A percentile compares a stretch with the other conserved stretches of the same genome.
Conservation (phyloP, 35 echinoderm and acorn worm genomes). For the Lytechinus pictus region DNA sequence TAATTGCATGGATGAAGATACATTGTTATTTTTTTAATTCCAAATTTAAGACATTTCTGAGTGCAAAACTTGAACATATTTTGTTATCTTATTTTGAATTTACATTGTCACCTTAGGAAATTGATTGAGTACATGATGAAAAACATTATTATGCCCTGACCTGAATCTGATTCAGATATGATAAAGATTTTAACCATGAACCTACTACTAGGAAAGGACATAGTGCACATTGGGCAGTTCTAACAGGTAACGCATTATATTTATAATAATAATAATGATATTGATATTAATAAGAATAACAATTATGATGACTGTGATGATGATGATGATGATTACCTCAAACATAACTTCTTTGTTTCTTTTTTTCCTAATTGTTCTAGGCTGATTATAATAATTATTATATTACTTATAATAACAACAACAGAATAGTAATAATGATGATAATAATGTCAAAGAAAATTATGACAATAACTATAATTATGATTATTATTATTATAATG, state of each 20-base stretch:
- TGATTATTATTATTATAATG: too few species aligned
- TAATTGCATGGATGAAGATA: neutral
- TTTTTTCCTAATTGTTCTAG: too few species aligned
- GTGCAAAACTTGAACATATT: neutral
- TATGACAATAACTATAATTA: too few species aligned
- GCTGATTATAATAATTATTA: too few species aligned
- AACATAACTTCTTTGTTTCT: too few species aligned
- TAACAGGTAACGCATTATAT: conserved; percentile 55
- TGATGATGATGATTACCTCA: too few species aligned
- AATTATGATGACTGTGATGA: too few species aligned
- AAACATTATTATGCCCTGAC: neutral
- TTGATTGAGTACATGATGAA: neutral
- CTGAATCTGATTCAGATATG: conserved; percentile 60
- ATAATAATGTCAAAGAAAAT: too few species aligned
- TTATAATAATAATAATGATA: too few species aligned
- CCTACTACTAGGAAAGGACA: conserved; percentile 70
- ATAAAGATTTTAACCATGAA: conserved; percentile 67
- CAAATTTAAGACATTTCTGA: neutral
- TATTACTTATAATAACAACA: too few species aligned
- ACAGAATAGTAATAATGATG: too few species aligned
- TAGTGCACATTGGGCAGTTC: conserved; percentile 83
- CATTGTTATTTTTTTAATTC: neutral
- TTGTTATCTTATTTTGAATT: neutral
- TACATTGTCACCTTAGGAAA: neutral
- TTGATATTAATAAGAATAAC: too few species aligned